phyloP scores from a whole-genome alignment of 2,797 vertebrate species.

The Tinamus major region DNA sequence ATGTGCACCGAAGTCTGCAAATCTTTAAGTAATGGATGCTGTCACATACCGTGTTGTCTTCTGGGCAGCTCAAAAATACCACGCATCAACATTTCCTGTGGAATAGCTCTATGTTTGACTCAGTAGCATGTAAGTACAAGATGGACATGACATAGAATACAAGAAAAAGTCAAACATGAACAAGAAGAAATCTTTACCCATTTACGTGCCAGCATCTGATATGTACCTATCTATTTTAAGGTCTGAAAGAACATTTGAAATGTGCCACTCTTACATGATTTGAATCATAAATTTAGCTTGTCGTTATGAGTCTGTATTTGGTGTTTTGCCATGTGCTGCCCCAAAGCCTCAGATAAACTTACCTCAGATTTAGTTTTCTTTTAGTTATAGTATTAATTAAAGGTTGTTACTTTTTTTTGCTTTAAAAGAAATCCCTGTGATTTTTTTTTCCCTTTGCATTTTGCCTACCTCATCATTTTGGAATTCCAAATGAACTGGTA shows the following conservation, averaged over 20 bases:
- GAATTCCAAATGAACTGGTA: constrained; percentile 58
- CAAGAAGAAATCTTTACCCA: constrained; percentile 18
- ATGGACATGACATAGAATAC: constrained; percentile 44
- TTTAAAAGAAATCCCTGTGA: background rate
- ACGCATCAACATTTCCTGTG: constrained; percentile 25
- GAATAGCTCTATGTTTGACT: constrained; percentile 58
- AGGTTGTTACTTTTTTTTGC: constrained; percentile 21
- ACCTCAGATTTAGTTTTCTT: constrained; percentile 45
- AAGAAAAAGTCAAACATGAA: constrained; percentile 12
- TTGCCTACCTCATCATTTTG: constrained; percentile 50
- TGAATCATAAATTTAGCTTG: constrained; percentile 37
- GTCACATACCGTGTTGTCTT: constrained; percentile 52
- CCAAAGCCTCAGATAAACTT: background rate
- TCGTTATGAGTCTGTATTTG: constrained; percentile 25
- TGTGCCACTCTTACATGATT: constrained; percentile 26
- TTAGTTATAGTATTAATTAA: background rate
- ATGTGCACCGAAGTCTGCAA: background rate
- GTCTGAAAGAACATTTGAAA: constrained; percentile 31
- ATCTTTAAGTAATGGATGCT: constrained; percentile 15
- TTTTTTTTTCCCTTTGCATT: constrained; percentile 41
- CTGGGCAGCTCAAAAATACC: constrained; percentile 44
- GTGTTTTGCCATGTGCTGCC: background rate
- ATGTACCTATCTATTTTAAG: constrained; percentile 44
- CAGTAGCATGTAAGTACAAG: constrained; percentile 13
- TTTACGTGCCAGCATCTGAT: constrained; percentile 33